Evolutionary conservation across 2,113 vertebrate species (phyloP).

Genomic region (Pygoscelis antarcticus): DNA sequence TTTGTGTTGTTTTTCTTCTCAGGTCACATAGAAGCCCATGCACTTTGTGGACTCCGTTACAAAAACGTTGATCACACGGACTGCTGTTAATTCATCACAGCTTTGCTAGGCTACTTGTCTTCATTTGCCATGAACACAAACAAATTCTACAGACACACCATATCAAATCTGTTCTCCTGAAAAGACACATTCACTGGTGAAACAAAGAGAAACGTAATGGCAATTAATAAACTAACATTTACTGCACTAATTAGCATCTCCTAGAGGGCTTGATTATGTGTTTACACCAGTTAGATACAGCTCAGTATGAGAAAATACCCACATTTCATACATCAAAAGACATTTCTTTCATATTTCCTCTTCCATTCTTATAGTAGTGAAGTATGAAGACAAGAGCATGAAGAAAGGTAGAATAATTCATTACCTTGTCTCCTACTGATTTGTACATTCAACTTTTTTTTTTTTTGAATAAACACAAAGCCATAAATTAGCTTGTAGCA

Average conservation of each 20-base stretch:
- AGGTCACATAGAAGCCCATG: constrained; percentile 17
- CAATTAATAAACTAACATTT: constrained; percentile 77
- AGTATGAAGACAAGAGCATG: constrained; percentile 59
- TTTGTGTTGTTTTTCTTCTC: constrained; percentile 39
- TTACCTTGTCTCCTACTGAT: constrained; percentile 78
- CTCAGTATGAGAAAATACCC: constrained; percentile 74
- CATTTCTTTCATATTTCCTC: constrained; percentile 68
- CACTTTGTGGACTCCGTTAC: constrained; percentile 37
- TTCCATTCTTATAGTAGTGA: constrained; percentile 48
- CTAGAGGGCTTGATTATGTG: constrained; percentile 70
- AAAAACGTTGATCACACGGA: constrained; percentile 35
- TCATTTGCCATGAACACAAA: constrained; percentile 55
- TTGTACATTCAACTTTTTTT: constrained; percentile 72
- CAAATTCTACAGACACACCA: constrained; percentile 34
- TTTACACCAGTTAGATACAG: constrained; percentile 70
- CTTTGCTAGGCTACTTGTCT: constrained; percentile 56
- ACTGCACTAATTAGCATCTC: constrained; percentile 75
- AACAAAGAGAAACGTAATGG: constrained; percentile 66
- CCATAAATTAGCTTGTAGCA: constrained; percentile 81
- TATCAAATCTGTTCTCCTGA: constrained; percentile 59
- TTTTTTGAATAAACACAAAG: constrained; percentile 72
- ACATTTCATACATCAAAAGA: constrained; percentile 75
- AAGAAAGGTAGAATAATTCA: constrained; percentile 76
- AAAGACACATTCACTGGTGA: constrained; percentile 65
- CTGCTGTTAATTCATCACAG: constrained; percentile 51